Base-by-base conservation (phyloP, 2,113 vertebrate genomes). In the Cynocephalus volans region DNA sequence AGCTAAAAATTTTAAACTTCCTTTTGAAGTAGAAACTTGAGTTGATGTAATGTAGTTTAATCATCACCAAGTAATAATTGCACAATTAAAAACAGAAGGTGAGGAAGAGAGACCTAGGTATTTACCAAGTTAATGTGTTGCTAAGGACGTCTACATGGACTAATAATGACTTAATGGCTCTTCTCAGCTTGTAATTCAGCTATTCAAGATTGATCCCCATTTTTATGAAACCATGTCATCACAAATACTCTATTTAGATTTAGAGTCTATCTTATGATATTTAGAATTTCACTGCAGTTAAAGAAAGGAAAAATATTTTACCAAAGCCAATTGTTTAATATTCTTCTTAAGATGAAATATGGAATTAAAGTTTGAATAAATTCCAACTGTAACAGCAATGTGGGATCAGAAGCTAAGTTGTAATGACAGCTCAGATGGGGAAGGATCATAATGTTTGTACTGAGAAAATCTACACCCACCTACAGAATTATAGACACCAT, bases 1-100 rank as follows among this genome's bases (percentile, higher is more conserved):
- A 81, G 60, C 24, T 70, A 73, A 69, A 60, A 62, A 31, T 18
- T 65, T 58, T 54, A 60, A 93, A 60, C 24, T 93, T 95, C 10
- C n/a, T 85, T 92, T 94, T 90, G 15, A 87, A 95, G 36, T 87
- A 83, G 69, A 72, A 97, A 96, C 5, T 67, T 60, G 23, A 91
- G 14, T 89, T 28, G 26, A 15, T 41, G 13, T 65, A 89, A 72
- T 28, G 7, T 69, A 94, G 54, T 73, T 96, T 83, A 91, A 81
- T 93, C 41, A 88, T 69, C 28, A 67, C 77, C 31, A 95, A 95
- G 79, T 82, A 93, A 81, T 92, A 85, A 88, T 31, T 52, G 33
- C 3, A 69, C 50, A 89, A 79, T 86, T 92, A 41, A 60, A 75
- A 84, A 45, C 15, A 88, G 54, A 90, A 87, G 31, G 6, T 23